Evolutionary conservation across 2,888 invertebrate genomes (phyloP).

Genomic region (Polia nebulosa): DNA sequence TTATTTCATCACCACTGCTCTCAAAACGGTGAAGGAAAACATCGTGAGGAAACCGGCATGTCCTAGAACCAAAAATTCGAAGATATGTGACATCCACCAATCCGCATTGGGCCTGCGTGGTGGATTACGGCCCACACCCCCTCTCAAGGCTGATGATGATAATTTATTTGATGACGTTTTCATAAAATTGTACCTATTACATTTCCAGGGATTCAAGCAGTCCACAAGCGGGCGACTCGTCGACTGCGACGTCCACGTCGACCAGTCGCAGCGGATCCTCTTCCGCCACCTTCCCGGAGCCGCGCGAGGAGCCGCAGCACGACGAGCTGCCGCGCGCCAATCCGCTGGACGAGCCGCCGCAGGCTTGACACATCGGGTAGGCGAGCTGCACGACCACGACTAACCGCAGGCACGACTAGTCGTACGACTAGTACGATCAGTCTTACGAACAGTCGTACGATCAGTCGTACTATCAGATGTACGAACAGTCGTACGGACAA

Average conservation of each 20-base stretch:
- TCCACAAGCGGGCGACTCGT: conserved; percentile 73
- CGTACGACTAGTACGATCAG: conserved; percentile 5
- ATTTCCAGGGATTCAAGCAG: conserved; percentile 73
- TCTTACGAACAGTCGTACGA: conserved; percentile 24
- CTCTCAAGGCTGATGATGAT: no score
- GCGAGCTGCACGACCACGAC: background rate
- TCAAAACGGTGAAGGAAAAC: no score
- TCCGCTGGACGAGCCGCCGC: conserved; percentile 88
- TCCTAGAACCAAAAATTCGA: no score
- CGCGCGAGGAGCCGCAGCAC: conserved; percentile 58
- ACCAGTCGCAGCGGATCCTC: conserved; percentile 73
- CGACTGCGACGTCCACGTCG: conserved; percentile 73
- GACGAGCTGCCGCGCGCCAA: conserved; percentile 84
- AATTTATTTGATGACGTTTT: no score
- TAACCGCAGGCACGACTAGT: conserved; percentile 2
- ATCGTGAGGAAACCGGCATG: no score
- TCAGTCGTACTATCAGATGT: no score
- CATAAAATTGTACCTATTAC: background rate
- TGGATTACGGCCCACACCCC: no score
- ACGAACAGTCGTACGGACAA: conserved; percentile 16
- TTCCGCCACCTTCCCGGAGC: conserved; percentile 55
- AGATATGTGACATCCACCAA: no score
- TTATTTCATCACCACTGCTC: no score
- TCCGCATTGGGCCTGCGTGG: no score
- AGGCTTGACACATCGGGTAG: conserved; percentile 80